phyloP scores from a whole-genome alignment of 2,888 invertebrate genomes.

The Harpalus rubripes region DNA sequence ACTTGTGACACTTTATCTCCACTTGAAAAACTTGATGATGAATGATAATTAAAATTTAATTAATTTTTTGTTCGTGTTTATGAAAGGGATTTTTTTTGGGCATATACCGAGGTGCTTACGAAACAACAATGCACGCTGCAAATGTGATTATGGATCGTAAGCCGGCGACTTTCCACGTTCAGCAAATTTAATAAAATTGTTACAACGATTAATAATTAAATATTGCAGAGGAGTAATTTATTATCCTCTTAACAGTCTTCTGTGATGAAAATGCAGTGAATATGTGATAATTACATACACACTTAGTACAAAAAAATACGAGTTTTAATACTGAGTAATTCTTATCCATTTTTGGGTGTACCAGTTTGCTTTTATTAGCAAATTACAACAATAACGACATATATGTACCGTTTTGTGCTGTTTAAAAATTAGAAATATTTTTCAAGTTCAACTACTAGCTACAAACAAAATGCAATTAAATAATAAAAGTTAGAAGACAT shows the following conservation, averaged over 20 bases:
- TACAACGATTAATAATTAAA: not conserved
- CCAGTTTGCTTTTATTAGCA: too few species aligned
- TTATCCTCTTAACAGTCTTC: not conserved
- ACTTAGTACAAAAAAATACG: not conserved
- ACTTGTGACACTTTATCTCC: slow-evolving; percentile 48
- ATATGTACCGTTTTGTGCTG: too few species aligned
- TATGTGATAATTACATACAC: not conserved
- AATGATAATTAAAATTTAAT: slow-evolving; percentile 56
- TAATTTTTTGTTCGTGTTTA: slow-evolving; percentile 42
- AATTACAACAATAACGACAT: too few species aligned
- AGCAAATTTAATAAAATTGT: slow-evolving; percentile 13
- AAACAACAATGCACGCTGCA: slow-evolving; percentile 24
- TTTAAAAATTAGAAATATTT: too few species aligned
- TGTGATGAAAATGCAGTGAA: not conserved
- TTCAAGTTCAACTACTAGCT: too few species aligned
- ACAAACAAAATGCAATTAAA: too few species aligned
- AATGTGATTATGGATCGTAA: slow-evolving; percentile 5
- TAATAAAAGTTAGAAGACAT: too few species aligned
- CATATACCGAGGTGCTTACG: not conserved
- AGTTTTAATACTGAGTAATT: too few species aligned
- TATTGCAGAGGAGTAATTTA: not conserved
- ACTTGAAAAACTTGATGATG: slow-evolving; percentile 55
- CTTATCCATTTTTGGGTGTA: too few species aligned
- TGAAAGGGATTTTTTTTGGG: slow-evolving; percentile 13
- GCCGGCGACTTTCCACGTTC: not conserved